phyloP scores from a whole-genome alignment of 2,797 vertebrate genomes.

The Leptoclinus maculatus region DNA sequence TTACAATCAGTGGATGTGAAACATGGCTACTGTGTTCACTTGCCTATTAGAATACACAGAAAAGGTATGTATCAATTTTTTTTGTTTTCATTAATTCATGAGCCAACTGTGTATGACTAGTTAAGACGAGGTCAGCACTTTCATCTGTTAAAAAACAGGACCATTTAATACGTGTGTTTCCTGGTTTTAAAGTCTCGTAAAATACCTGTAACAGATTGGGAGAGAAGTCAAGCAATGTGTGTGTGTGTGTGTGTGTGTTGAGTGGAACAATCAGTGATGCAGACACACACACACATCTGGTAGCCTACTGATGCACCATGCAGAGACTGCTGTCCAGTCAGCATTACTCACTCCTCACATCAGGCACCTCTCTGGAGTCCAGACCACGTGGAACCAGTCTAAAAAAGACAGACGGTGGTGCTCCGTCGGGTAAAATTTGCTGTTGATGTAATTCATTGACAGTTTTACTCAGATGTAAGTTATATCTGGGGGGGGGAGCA shows the following conservation, averaged over 20 bases:
- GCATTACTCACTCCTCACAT: slow-evolving; percentile 62
- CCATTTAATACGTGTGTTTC: slow-evolving; percentile 47
- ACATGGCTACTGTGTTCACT: not conserved
- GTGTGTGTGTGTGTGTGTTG: slow-evolving; percentile 21
- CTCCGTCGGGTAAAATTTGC: not conserved
- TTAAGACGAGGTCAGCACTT: slow-evolving; percentile 62
- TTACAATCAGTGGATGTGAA: not conserved
- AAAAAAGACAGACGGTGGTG: not conserved
- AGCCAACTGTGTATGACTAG: slow-evolving; percentile 32
- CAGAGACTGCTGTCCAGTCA: slow-evolving; percentile 68
- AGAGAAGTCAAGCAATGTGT: slow-evolving; percentile 16
- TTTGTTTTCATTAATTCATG: slow-evolving; percentile 44
- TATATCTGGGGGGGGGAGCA: not conserved
- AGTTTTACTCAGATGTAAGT: not conserved
- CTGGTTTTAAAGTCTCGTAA: slow-evolving; percentile 65
- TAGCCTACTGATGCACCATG: slow-evolving; percentile 48
- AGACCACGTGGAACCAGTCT: slow-evolving; percentile 33
- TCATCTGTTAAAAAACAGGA: slow-evolving; percentile 53
- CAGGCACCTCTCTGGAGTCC: slow-evolving; percentile 24
- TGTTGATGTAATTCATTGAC: slow-evolving; percentile 1
- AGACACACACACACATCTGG: slow-evolving; percentile 64
- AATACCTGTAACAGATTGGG: slow-evolving; percentile 51
- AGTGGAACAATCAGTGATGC: slow-evolving; percentile 57
- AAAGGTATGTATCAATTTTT: slow-evolving; percentile 12
- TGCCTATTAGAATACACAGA: not conserved